Base-by-base conservation (phyloP, 2,797 vertebrate genomes). In the Myotis pilosus region DNA sequence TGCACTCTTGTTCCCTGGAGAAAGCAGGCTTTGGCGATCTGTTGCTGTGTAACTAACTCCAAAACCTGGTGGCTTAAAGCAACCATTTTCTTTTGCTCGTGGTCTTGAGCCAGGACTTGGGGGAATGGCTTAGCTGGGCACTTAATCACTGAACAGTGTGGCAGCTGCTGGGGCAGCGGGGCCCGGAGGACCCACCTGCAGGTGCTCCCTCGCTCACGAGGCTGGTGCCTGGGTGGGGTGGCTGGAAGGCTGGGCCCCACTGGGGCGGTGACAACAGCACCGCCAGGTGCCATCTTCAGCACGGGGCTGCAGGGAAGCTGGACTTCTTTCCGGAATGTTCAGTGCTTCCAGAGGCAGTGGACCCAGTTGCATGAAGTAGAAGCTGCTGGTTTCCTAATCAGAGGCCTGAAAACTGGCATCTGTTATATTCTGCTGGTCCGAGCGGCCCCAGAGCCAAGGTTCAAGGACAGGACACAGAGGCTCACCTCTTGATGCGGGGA, bases 101-200 rank as follows among this genome's bases (percentile, higher is more conserved):
- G 33, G 84, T 30, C 62, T 71, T 5, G 68, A 47, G 62, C n/a
- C 47, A 47, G 85, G 51, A 89, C 79, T 74, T 81, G 96, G 78
- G 78, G 76, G 41, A 69, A 81, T 9, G 49, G 2, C 19, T 82
- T 25, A 20, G 5, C 2, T 1, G 55, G 72, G 30, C 10, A 36
- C 47, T 13, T 69, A 38, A 6, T 84, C 55, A 53, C 3, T 25
- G 84, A 69, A 49, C 51, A 74, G 4, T 0, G 0, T 53, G 66
- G 28, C 30, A 57, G 68, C 79, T 89, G 7, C 30, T 12, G 16
- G 66, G 64, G 23, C 36, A 28, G 17, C 36, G 5, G 41, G 22
- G 13, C 11, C 30, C 41, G 30, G 30, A 44, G 20, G 33, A 3
- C 28, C 3, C 8, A 13, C 20, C 81, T 64, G 20, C 15, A 23